Evolutionary conservation across 2,113 vertebrate species (phyloP).

Genomic region (Vulpes lagopus): DNA sequence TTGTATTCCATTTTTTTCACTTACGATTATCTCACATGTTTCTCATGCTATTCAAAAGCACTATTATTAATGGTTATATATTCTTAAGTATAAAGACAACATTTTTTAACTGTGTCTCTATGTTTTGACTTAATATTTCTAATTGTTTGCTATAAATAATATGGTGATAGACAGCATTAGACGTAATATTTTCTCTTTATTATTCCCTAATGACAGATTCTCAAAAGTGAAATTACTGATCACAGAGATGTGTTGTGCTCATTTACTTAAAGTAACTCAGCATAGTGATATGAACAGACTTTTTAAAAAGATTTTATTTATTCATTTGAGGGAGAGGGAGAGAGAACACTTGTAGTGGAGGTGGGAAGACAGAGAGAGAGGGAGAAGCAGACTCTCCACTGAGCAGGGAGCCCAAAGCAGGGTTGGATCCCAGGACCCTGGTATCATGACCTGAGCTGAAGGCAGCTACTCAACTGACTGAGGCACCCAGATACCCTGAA

Average conservation of each 20-base stretch:
- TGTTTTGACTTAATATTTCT: conserved; percentile 30
- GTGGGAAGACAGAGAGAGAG: background rate
- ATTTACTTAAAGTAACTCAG: conserved; percentile 21
- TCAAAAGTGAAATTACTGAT: background rate
- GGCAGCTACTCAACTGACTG: background rate
- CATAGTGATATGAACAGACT: background rate
- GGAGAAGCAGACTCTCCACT: background rate
- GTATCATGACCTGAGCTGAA: background rate
- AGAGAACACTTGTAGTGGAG: background rate
- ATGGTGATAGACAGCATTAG: background rate
- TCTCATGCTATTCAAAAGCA: background rate
- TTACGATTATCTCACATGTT: background rate
- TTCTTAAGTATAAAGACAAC: background rate
- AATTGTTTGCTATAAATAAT: background rate
- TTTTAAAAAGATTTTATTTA: background rate
- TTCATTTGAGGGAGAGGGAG: background rate
- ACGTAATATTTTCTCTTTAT: background rate
- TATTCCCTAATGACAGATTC: background rate
- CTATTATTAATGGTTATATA: background rate
- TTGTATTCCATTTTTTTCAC: background rate
- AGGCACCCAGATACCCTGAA: background rate
- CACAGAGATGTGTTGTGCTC: background rate
- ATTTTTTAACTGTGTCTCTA: background rate
- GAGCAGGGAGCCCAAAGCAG: background rate
- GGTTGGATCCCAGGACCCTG: background rate